Percentiles rank a stretch among this genome's conserved stretches.
Evolutionary conservation across 2,888 invertebrate species (phyloP).

Genomic region (Lasioglossum calceatum): DNA sequence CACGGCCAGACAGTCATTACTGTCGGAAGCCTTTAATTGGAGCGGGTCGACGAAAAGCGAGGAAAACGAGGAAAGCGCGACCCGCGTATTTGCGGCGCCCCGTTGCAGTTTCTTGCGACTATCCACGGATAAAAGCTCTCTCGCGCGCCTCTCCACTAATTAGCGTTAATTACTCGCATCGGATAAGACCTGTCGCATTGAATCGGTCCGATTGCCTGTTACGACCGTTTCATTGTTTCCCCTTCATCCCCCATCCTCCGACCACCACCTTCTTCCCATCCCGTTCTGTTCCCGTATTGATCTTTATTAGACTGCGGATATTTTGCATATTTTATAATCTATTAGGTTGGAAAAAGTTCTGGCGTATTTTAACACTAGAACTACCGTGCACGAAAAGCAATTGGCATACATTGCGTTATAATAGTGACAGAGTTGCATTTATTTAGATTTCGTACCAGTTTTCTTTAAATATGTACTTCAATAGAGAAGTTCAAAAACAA

Average conservation of each 20-base stretch:
- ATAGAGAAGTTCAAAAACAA: too few relatives aligned
- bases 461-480: too few relatives aligned
- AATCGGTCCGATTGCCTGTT: slow-evolving; percentile 6
- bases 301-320: background rate
- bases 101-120: slow-evolving; percentile 30
- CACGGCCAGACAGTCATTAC: slow-evolving; percentile 44
- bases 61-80: slow-evolving; percentile 6
- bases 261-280: background rate
- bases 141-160: slow-evolving; percentile 29
- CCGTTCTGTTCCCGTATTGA: background rate
- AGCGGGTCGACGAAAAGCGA: slow-evolving; percentile 43
- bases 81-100: slow-evolving; percentile 9
- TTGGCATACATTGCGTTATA: too few relatives aligned
- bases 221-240: background rate
- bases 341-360: too few relatives aligned
- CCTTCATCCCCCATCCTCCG: background rate
- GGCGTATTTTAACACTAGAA: too few relatives aligned
- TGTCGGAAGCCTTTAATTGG: slow-evolving; percentile 59
- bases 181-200: slow-evolving; percentile 3
- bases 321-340: background rate
- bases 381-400: too few relatives aligned
- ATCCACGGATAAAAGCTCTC: slow-evolving; percentile 23
- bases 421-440: too few relatives aligned
- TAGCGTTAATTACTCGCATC: slow-evolving; percentile 45
- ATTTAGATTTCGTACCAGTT: too few relatives aligned